A percentile compares a stretch with the other conserved stretches of the same genome.
Evolutionary conservation across 2,888 invertebrate genomes (phyloP).

Genomic region (Pyralis farinalis): DNA sequence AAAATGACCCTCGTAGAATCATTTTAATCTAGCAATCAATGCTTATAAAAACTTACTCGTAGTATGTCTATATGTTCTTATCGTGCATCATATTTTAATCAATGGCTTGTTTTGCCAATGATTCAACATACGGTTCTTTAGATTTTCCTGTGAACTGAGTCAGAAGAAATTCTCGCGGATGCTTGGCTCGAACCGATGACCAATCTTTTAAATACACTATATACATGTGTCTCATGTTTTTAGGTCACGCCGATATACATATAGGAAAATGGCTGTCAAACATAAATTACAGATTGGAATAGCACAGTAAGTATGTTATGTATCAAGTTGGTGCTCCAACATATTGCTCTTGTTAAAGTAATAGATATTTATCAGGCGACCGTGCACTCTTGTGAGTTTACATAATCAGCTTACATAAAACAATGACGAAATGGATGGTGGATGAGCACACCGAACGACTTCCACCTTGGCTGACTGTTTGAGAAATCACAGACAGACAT

Average conservation of each 20-base stretch:
- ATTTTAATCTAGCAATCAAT: background rate
- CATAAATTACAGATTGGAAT: no score
- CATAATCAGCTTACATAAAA: conserved; percentile 67
- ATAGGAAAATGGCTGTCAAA: no score
- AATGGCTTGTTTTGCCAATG: conserved; percentile 16
- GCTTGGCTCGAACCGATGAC: conserved; percentile 29
- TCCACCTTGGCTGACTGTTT: conserved; percentile 34
- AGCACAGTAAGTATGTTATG: no score
- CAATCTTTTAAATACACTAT: no score
- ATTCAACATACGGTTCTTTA: conserved; percentile 25
- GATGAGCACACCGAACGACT: conserved; percentile 57
- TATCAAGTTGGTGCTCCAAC: no score
- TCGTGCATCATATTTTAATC: conserved; percentile 22
- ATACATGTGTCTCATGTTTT: no score
- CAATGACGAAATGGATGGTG: conserved; percentile 53
- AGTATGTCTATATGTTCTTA: conserved; percentile 21
- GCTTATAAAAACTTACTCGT: conserved; percentile 5
- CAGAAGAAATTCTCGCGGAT: conserved; percentile 35
- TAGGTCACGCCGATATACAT: no score
- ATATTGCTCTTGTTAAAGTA: no score
- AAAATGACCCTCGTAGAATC: conserved; percentile 16
- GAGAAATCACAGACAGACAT: conserved; percentile 19
- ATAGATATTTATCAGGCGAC: conserved; percentile 33
- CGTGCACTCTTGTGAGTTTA: conserved; percentile 51
- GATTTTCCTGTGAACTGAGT: conserved; percentile 45